Evolutionary conservation across 2,888 invertebrate genomes (phyloP), one percentile per base, ranked within the genome.

Genomic region (Leucoptera coffeella): DNA sequence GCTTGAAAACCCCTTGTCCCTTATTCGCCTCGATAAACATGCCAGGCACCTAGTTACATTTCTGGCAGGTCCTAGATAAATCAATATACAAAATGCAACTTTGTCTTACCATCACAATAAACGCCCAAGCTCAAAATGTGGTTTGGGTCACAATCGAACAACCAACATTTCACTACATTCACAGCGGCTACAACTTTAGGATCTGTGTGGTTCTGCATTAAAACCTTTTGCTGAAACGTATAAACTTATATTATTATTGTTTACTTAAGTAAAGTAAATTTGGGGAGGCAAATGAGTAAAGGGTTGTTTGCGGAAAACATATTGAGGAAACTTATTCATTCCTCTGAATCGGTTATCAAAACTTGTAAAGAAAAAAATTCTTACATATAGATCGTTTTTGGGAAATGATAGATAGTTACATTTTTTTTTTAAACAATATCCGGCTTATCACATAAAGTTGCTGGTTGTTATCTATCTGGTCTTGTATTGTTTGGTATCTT

Each of bases 41-140:
- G n/a, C n/a, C n/a, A n/a, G n/a, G n/a, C n/a, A n/a, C n/a, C n/a
- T n/a, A n/a, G n/a, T n/a, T n/a, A n/a, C n/a, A n/a, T n/a, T n/a
- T n/a, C n/a, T n/a, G n/a, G n/a, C n/a, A n/a, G n/a, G n/a, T n/a
- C n/a, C n/a, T n/a, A n/a, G n/a, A n/a, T n/a, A n/a, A n/a, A n/a
- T n/a, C n/a, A n/a, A 17, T 17, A 17, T 7, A 19, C 25, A 5
- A 27, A 3, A 27, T 26, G 5, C 25, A 22, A 26, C 30, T 24
- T 6, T 14, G 29, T 39, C 31, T 41, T 51, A 73, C 75, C 78
- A 40, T 75, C 48, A 29, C 78, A 77, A 33, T 36, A 40, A 31
- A 77, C 47, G 31, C 77, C 78, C 25, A 78, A 48, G 30, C 64
- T 73, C 22, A 75, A 49, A 26, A 78, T 55, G 34, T 58, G 42